Percentiles rank a stretch among this genome's conserved stretches.
These are phyloP conservation scores for Sylvia borin DNA, from an alignment of 2,797 vertebrate species.

Conservation along the genomic window DNA sequence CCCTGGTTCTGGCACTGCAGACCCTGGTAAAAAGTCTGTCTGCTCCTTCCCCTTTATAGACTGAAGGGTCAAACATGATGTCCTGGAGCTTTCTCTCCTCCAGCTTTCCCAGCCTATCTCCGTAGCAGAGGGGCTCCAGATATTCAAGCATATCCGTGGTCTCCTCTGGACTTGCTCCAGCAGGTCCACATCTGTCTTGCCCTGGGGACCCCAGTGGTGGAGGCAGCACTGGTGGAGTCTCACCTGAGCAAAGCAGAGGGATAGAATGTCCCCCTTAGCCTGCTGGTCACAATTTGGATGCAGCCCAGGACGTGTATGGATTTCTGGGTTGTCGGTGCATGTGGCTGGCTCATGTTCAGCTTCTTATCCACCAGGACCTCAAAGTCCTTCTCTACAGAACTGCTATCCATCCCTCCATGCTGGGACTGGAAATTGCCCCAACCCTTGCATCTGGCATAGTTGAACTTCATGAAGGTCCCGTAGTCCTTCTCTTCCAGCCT, in stretches of 20 bases:
- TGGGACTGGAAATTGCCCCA: neutral
- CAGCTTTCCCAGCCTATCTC: neutral
- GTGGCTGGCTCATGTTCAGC: neutral
- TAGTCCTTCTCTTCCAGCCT: neutral
- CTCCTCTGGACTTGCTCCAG: neutral
- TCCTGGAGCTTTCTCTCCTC: neutral
- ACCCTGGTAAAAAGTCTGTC: neutral
- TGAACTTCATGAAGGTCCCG: neutral
- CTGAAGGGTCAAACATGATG: neutral
- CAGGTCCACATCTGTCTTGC: neutral
- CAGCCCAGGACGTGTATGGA: neutral
- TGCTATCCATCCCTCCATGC: neutral
- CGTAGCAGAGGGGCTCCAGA: neutral
- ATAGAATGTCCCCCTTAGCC: accelerated
- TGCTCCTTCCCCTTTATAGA: neutral
- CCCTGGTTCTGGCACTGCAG: neutral
- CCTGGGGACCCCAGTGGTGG: neutral
- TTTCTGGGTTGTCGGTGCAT: neutral
- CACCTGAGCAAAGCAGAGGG: neutral
- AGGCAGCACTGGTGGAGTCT: neutral
- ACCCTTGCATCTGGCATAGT: neutral
- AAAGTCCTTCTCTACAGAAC: neutral
- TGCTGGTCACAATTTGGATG: neutral
- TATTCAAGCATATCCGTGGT: neutral
- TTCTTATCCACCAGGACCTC: neutral